Conservation (phyloP, 2,888 invertebrate genomes). For the Linyphia triangularis region DNA sequence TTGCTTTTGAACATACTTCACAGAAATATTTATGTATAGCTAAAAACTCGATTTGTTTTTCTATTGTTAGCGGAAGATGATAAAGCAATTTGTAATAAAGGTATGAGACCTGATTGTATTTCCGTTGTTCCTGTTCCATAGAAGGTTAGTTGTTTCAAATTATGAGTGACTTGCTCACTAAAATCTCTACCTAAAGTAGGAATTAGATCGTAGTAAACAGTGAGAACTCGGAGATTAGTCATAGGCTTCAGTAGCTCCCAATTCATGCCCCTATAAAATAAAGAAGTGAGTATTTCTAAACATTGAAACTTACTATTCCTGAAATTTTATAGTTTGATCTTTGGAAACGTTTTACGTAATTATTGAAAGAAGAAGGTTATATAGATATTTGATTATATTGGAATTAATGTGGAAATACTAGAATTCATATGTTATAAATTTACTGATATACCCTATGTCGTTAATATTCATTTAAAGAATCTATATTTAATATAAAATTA, state of each 20-base stretch:
- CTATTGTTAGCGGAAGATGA: background rate
- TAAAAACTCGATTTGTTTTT: too few relatives aligned
- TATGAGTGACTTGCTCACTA: background rate
- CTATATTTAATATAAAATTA: too few relatives aligned
- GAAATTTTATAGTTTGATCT: background rate
- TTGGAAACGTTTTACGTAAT: background rate
- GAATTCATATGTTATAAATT: too few relatives aligned
- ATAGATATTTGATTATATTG: background rate
- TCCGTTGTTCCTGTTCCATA: constrained; percentile 18
- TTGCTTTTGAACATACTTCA: too few relatives aligned
- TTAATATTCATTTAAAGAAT: too few relatives aligned
- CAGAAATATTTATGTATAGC: too few relatives aligned
- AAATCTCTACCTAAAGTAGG: constrained; percentile 2
- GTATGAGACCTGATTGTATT: constrained; percentile 7
- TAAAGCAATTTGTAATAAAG: background rate
- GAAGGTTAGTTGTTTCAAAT: constrained; percentile 22
- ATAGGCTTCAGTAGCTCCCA: constrained; percentile 20
- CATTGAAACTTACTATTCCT: background rate
- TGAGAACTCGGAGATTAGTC: constrained; percentile 19
- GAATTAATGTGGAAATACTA: too few relatives aligned
- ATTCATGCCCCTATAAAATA: constrained; percentile 25
- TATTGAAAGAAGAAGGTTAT: background rate
- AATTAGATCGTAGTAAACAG: constrained; percentile 17
- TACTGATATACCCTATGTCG: too few relatives aligned
- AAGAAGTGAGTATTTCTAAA: too few relatives aligned